Percentiles rank a stretch among this genome's conserved stretches.
These are phyloP conservation scores for Malurus leucopterus DNA, from an alignment of 2,797 vertebrate genomes.

Conservation along the genomic window DNA sequence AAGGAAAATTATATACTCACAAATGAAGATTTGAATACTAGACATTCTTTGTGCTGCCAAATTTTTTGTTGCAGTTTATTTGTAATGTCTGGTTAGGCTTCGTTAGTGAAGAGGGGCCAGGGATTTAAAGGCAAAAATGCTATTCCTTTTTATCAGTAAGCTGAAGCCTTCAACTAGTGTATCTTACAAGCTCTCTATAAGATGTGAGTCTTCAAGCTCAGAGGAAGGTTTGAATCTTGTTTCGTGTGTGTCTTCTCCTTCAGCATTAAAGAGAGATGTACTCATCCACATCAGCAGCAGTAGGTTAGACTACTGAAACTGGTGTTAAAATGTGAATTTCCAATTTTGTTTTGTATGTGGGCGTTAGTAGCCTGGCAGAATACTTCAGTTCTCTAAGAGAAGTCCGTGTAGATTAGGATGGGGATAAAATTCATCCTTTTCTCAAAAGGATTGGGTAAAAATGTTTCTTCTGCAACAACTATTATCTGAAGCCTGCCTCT, in stretches of 20 bases:
- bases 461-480: slow-evolving; percentile 72
- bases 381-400: slow-evolving; percentile 55
- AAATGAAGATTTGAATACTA: slow-evolving; percentile 74
- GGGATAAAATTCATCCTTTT: slow-evolving; percentile 38
- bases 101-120: slow-evolving; percentile 63
- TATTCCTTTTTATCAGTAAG: slow-evolving; percentile 59
- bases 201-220: slow-evolving; percentile 47
- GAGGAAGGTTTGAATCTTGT: slow-evolving; percentile 51
- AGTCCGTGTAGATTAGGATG: slow-evolving; percentile 52
- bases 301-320: slow-evolving; percentile 55
- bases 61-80: slow-evolving; percentile 68
- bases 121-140: slow-evolving; percentile 55
- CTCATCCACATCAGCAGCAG: slow-evolving; percentile 40
- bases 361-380: slow-evolving; percentile 34
- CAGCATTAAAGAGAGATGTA: slow-evolving; percentile 37
- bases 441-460: slow-evolving; percentile 53
- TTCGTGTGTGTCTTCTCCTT: slow-evolving; percentile 60
- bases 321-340: slow-evolving; percentile 67
- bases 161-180: slow-evolving; percentile 51
- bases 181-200: slow-evolving; percentile 51
- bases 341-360: slow-evolving; percentile 52
- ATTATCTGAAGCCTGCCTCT: slow-evolving; percentile 78
- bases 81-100: slow-evolving; percentile 69
- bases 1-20: slow-evolving; percentile 62
- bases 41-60: slow-evolving; percentile 74